Conservation (phyloP, 1,140 invertebrate genomes). For the Aphelinus certus region DNA sequence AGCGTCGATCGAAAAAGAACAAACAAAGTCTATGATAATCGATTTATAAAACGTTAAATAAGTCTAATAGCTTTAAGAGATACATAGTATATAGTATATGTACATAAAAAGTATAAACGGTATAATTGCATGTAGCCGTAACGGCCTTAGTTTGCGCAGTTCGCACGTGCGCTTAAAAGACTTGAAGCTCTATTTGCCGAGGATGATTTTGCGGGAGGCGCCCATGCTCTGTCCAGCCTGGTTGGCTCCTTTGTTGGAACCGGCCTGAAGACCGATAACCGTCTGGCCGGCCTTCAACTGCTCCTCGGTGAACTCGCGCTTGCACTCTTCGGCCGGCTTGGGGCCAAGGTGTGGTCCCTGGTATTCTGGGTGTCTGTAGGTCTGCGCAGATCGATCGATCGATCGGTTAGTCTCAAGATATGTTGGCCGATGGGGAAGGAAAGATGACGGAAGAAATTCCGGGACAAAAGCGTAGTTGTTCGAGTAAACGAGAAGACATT, state of each 20-base stretch:
- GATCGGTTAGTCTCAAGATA: constrained; percentile 10
- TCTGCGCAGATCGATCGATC: constrained; percentile 64
- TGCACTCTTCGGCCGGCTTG: constrained; percentile 85
- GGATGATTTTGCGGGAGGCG: constrained; percentile 83
- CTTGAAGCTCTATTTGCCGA: constrained; percentile 74
- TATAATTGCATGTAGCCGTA: background rate
- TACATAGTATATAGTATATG: constrained; percentile 36
- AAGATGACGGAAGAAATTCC: background rate
- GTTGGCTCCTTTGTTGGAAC: constrained; percentile 88
- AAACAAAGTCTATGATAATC: constrained; percentile 46
- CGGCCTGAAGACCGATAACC: constrained; percentile 91
- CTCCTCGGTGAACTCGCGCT: constrained; percentile 89
- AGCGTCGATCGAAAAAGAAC: constrained; percentile 7
- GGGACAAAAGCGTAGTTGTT: constrained; percentile 9
- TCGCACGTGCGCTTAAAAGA: background rate
- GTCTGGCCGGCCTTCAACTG: constrained; percentile 84
- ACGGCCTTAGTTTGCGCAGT: background rate
- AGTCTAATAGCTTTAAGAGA: constrained; percentile 42
- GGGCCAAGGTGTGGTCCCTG: constrained; percentile 86
- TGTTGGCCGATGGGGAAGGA: background rate
- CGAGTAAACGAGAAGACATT: constrained; percentile 19
- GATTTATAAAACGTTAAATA: constrained; percentile 56
- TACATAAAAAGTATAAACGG: constrained; percentile 51
- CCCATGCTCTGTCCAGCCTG: constrained; percentile 92
- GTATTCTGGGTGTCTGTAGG: constrained; percentile 89